A percentile compares a stretch with the other conserved stretches of the same genome.
phyloP scores from a whole-genome alignment of 2,888 invertebrate species.

The Plebejus anna region DNA sequence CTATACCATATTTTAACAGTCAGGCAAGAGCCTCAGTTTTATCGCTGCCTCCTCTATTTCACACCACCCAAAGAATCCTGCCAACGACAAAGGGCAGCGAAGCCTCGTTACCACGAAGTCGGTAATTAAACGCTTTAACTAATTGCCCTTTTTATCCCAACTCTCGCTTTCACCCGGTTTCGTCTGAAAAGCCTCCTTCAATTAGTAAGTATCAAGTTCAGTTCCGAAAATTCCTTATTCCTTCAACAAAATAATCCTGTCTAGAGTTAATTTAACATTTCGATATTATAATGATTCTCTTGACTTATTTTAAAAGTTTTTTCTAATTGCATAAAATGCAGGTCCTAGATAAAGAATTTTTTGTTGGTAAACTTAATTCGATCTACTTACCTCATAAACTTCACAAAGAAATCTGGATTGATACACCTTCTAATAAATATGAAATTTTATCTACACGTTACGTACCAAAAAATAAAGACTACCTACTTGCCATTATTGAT shows the following conservation, averaged over 20 bases:
- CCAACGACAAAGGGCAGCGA: slow-evolving; percentile 69
- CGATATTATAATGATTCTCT: not conserved
- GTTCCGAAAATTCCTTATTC: not conserved
- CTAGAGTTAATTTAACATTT: not conserved
- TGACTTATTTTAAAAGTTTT: too few relatives aligned
- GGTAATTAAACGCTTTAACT: slow-evolving; percentile 77
- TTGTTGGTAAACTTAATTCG: not conserved
- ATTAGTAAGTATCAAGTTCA: slow-evolving; percentile 20
- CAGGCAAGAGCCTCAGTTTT: too few relatives aligned
- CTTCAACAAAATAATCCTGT: not conserved
- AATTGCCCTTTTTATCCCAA: slow-evolving; percentile 61
- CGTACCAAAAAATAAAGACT: not conserved
- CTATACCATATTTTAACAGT: not conserved
- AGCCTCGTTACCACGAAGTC: slow-evolving; percentile 73
- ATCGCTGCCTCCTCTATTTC: not conserved
- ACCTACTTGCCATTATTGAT: too few relatives aligned
- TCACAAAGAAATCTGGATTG: not conserved
- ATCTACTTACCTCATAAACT: not conserved
- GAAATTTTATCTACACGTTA: not conserved
- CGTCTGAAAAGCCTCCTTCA: slow-evolving; percentile 22
- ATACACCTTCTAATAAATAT: not conserved
- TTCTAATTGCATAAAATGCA: too few relatives aligned
- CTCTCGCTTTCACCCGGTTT: slow-evolving; percentile 57
- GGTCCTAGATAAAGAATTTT: not conserved
- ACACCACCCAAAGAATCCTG: slow-evolving; percentile 56